phyloP scores from a whole-genome alignment of 1,140 invertebrate genomes.

The Polypedilum vanderplanki region DNA sequence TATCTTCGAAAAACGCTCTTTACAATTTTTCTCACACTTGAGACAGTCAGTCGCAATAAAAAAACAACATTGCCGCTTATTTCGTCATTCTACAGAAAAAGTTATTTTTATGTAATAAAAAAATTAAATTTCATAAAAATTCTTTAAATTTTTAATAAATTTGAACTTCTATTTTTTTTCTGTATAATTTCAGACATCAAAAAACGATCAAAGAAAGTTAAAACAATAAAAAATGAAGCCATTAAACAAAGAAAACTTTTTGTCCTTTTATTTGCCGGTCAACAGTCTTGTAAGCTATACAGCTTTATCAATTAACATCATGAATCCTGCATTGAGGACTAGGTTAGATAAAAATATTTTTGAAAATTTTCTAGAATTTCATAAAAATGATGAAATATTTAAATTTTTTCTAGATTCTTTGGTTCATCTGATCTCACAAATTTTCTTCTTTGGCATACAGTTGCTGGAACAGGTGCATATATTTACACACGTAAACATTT shows the following conservation, averaged over 20 bases:
- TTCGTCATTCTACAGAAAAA: neutral
- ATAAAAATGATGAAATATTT: neutral
- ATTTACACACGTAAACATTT: slow-evolving; percentile 16
- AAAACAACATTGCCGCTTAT: neutral
- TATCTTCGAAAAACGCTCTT: neutral
- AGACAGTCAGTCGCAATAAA: neutral
- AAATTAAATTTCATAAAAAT: neutral
- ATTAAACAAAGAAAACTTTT: slow-evolving; percentile 15
- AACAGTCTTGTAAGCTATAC: slow-evolving; percentile 1
- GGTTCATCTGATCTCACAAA: slow-evolving; percentile 22
- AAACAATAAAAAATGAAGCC: slow-evolving; percentile 1
- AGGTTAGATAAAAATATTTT: neutral
- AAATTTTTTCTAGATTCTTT: neutral
- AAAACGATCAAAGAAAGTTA: neutral
- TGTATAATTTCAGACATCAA: neutral
- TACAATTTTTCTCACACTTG: neutral
- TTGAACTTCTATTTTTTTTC: neutral
- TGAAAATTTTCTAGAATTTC: neutral
- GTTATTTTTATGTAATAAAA: neutral
- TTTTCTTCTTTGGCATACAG: neutral
- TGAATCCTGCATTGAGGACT: slow-evolving; percentile 17
- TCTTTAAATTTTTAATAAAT: neutral
- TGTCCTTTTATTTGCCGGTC: slow-evolving; percentile 6
- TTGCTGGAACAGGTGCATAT: slow-evolving; percentile 1
- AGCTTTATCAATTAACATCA: slow-evolving; percentile 3